Conservation (phyloP, 1,140 invertebrate genomes). For the Aphaenogaster rudis region DNA sequence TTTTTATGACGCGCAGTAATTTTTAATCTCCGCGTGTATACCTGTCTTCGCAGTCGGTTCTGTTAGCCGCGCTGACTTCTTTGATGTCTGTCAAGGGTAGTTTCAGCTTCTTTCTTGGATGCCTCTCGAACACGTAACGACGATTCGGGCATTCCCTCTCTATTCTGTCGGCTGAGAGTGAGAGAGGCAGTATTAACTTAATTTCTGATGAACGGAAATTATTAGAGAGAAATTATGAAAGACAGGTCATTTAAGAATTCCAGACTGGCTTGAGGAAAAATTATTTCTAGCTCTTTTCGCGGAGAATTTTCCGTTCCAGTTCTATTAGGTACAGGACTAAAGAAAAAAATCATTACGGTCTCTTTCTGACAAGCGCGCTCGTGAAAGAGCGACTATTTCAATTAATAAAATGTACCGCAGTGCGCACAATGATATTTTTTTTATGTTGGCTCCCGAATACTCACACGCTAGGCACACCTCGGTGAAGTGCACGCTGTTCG, state of each 20-base stretch:
- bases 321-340: neutral
- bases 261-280: neutral
- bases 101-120: conserved; percentile 94
- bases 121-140: conserved; percentile 95
- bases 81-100: conserved; percentile 92
- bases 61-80: conserved; percentile 92
- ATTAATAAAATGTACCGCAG: conserved; percentile 4
- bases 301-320: neutral
- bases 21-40: conserved; percentile 70
- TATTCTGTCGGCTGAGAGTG: conserved; percentile 91
- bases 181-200: neutral
- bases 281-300: neutral
- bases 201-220: neutral
- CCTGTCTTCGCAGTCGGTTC: conserved; percentile 96
- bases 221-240: neutral
- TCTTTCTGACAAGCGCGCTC: too few species aligned
- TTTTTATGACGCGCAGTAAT: neutral
- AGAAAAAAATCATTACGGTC: neutral
- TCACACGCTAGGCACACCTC: conserved; percentile 96
- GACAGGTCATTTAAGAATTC: neutral
- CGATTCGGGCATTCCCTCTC: conserved; percentile 95
- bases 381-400: neutral
- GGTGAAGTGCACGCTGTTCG: conserved; percentile 95
- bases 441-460: conserved; percentile 79
- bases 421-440: neutral